Percentiles rank a stretch among this genome's conserved stretches.
Conservation (phyloP, 1,140 invertebrate species). For the Eurosta solidaginis region DNA sequence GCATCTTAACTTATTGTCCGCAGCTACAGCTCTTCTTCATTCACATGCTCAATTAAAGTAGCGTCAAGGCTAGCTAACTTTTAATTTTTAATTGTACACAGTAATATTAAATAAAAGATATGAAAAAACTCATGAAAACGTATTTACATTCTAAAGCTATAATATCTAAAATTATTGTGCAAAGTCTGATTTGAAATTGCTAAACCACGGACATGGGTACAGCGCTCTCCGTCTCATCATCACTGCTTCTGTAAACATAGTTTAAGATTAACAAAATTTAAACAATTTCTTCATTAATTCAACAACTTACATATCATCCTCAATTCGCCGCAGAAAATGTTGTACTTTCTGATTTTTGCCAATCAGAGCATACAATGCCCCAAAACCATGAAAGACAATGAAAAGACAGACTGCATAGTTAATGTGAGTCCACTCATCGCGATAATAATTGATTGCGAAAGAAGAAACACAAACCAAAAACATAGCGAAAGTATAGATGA, state of each 20-base stretch:
- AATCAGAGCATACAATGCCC: constrained; percentile 48
- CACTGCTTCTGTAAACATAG: constrained; percentile 34
- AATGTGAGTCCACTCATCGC: constrained; percentile 46
- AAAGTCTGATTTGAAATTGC: neutral
- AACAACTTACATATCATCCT: constrained; percentile 45
- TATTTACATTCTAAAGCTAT: neutral
- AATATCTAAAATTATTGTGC: neutral
- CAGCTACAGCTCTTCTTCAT: too few species aligned
- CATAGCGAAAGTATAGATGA: constrained; percentile 45
- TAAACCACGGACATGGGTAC: constrained; percentile 45
- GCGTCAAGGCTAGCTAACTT: too few species aligned
- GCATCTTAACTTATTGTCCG: too few species aligned
- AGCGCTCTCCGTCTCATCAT: constrained; percentile 50
- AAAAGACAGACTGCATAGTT: constrained; percentile 53
- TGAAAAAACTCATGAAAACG: neutral
- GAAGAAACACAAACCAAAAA: constrained; percentile 48
- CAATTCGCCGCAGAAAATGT: constrained; percentile 49
- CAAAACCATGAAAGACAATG: constrained; percentile 52
- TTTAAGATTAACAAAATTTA: neutral
- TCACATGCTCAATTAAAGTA: too few species aligned
- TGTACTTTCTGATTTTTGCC: constrained; percentile 54
- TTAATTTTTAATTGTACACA: too few species aligned
- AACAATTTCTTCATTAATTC: neutral
- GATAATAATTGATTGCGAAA: constrained; percentile 52
- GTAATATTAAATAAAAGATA: too few species aligned